Evolutionary conservation across 2,113 vertebrate genomes (phyloP).

Genomic region (Tragelaphus scriptus): DNA sequence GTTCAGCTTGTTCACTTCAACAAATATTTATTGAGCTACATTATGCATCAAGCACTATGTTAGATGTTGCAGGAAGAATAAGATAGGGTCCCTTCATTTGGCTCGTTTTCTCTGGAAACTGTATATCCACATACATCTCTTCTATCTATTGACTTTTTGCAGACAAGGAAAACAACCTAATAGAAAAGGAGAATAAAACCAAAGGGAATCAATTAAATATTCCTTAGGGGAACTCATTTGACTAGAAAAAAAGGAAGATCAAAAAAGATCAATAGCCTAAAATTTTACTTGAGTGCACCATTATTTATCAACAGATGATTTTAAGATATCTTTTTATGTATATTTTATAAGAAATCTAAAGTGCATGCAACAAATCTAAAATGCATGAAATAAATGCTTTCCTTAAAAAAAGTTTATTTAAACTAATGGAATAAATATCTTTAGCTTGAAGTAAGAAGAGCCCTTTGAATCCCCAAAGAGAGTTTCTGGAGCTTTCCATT

Average conservation of each 20-base stretch:
- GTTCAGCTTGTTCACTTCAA: background rate
- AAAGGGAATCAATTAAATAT: conserved; percentile 38
- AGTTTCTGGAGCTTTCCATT: background rate
- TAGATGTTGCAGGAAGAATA: background rate
- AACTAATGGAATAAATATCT: background rate
- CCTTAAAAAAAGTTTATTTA: background rate
- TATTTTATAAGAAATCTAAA: background rate
- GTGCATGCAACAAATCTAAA: background rate
- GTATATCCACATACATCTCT: background rate
- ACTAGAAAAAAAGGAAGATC: background rate
- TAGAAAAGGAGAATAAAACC: background rate
- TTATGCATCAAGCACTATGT: background rate
- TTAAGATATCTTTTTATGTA: background rate
- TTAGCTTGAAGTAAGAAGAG: background rate
- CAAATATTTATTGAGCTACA: background rate
- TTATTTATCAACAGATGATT: background rate
- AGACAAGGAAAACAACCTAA: conserved; percentile 23
- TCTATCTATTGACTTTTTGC: background rate
- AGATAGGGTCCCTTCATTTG: background rate
- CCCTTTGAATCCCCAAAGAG: background rate
- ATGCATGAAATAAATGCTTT: background rate
- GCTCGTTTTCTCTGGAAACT: background rate
- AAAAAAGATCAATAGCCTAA: background rate
- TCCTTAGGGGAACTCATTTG: background rate
- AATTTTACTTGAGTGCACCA: background rate